These are phyloP conservation scores for Hystrix brachyura DNA, from an alignment of 2,113 vertebrate genomes.

Conservation along the genomic window DNA sequence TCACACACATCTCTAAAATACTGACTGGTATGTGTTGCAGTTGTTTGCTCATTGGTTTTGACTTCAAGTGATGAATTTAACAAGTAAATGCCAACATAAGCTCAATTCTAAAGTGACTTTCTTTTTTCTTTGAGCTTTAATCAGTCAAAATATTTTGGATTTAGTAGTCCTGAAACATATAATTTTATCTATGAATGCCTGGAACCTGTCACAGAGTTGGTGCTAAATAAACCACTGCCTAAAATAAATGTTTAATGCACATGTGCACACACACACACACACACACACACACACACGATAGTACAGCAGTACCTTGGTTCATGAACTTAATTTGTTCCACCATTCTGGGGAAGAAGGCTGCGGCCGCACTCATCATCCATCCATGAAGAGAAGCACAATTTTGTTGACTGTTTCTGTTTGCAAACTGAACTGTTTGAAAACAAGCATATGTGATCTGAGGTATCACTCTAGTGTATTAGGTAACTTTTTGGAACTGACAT, in stretches of 20 bases:
- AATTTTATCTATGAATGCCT: background rate
- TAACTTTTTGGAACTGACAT: background rate
- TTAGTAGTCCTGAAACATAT: background rate
- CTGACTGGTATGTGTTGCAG: background rate
- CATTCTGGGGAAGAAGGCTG: background rate
- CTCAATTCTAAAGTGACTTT: background rate
- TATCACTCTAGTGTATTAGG: background rate
- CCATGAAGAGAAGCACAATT: background rate
- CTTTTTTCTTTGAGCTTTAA: background rate
- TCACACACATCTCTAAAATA: background rate
- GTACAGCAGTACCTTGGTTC: background rate
- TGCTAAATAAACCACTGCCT: background rate
- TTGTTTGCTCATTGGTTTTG: background rate
- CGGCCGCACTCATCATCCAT: rapidly evolving
- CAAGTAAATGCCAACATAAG: background rate
- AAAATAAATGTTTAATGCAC: background rate
- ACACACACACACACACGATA: background rate
- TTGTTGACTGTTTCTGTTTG: background rate
- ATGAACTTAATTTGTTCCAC: background rate
- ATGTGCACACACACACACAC: background rate
- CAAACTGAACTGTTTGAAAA: background rate
- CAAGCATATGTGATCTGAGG: background rate
- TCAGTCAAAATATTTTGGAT: background rate
- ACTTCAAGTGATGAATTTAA: background rate
- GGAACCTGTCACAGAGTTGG: background rate